A percentile compares a stretch with the other conserved stretches of the same genome.
phyloP scores from a whole-genome alignment of 2,888 invertebrate genomes.

The Xylota segnis region DNA sequence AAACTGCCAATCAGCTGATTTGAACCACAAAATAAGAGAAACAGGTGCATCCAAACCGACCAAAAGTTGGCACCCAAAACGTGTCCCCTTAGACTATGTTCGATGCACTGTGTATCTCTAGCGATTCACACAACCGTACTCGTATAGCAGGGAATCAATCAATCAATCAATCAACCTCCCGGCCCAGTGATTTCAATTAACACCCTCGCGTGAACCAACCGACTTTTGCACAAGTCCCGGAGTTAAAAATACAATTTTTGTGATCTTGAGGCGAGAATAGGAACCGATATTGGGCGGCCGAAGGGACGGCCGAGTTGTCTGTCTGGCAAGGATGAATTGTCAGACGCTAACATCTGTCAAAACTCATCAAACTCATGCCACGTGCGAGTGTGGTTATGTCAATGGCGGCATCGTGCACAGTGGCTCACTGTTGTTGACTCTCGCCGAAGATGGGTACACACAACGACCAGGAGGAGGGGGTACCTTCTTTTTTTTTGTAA shows the following conservation, averaged over 20 bases:
- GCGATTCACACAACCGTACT: background rate
- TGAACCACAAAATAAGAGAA: slow-evolving; percentile 44
- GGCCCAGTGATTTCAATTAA: slow-evolving; percentile 69
- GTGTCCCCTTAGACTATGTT: slow-evolving; percentile 11
- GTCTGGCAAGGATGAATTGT: slow-evolving; percentile 39
- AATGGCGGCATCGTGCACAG: slow-evolving; percentile 50
- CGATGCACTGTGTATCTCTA: slow-evolving; percentile 49
- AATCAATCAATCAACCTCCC: slow-evolving; percentile 64
- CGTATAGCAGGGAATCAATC: slow-evolving; percentile 59
- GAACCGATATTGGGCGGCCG: background rate
- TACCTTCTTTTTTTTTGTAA: slow-evolving; percentile 8
- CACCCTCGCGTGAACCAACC: slow-evolving; percentile 56
- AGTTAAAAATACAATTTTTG: slow-evolving; percentile 35
- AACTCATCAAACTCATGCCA: slow-evolving; percentile 69
- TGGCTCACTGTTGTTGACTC: slow-evolving; percentile 38
- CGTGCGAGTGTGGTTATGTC: slow-evolving; percentile 56
- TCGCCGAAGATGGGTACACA: slow-evolving; percentile 30
- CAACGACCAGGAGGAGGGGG: background rate
- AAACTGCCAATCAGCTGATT: slow-evolving; percentile 71
- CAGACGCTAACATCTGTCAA: slow-evolving; percentile 59
- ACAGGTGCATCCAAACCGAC: slow-evolving; percentile 53
- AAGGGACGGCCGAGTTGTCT: background rate
- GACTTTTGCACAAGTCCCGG: slow-evolving; percentile 23
- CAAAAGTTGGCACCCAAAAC: slow-evolving; percentile 51
- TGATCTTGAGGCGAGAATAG: background rate